These are phyloP conservation scores for Halocynthia aurantium DNA, from an alignment of 23 tunicate species.

Conservation along the genomic window DNA sequence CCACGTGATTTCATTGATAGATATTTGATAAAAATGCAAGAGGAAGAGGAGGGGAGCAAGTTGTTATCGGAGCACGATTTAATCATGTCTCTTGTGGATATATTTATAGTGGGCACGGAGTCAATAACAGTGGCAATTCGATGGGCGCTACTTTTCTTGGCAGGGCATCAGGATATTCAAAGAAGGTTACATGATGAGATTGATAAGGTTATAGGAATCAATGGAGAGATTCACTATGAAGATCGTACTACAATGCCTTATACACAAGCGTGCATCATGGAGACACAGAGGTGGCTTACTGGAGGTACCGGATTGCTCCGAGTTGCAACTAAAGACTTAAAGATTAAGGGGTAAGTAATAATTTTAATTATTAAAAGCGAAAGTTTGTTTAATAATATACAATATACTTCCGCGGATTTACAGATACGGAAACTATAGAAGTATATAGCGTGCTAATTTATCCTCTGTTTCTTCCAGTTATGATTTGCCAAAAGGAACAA, in stretches of 20 bases:
- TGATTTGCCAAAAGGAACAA: too few relatives aligned
- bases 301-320: too few relatives aligned
- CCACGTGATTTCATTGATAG: conserved; percentile 21
- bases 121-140: neutral
- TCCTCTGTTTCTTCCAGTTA: too few relatives aligned
- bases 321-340: too few relatives aligned
- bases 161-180: conserved; percentile 6
- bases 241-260: neutral
- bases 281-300: too few relatives aligned
- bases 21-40: conserved; percentile 1
- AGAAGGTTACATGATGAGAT: neutral
- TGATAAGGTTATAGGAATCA: neutral
- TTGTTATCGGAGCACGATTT: neutral
- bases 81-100: neutral
- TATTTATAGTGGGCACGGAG: conserved; percentile 8
- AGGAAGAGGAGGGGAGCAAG: neutral
- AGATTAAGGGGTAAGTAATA: too few relatives aligned
- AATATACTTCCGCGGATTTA: too few relatives aligned
- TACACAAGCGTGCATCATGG: neutral
- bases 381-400: too few relatives aligned
- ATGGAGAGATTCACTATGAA: neutral
- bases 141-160: conserved; percentile 5
- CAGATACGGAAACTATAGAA: too few relatives aligned
- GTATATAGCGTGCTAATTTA: too few relatives aligned
- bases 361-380: too few relatives aligned